Evolutionary conservation across 2,113 vertebrate species (phyloP).

Genomic region (Poicephalus meyeri): DNA sequence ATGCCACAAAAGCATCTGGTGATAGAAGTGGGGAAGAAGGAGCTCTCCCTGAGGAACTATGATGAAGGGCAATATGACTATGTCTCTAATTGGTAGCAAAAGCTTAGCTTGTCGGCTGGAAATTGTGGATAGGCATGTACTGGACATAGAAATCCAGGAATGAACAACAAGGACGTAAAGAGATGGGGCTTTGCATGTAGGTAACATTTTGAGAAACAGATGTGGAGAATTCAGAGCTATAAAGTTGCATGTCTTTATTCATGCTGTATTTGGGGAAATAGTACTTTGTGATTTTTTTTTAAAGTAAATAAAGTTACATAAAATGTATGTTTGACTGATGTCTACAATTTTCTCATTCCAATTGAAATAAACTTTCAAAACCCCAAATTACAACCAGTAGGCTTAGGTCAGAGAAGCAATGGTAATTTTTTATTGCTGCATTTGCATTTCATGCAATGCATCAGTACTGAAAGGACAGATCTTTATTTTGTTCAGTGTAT

Average conservation of each 20-base stretch:
- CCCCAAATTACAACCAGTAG: not conserved
- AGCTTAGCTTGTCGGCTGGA: not conserved
- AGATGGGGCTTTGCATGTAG: not conserved
- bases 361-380: not conserved
- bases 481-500: not conserved
- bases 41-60: not conserved
- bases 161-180: not conserved
- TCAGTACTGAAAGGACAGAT: not conserved
- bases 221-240: not conserved
- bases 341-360: not conserved
- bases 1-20: not conserved
- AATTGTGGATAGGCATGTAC: not conserved
- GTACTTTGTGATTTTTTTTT: not conserved
- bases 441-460: conserved; percentile 1
- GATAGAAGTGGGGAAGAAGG: not conserved
- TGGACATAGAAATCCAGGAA: not conserved
- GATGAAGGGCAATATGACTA: not conserved
- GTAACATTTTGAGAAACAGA: not conserved
- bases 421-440: not conserved
- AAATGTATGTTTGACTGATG: not conserved
- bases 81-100: not conserved
- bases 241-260: not conserved
- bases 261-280: not conserved
- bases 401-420: not conserved
- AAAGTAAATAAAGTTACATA: not conserved